These are phyloP conservation scores for Aleiodes testaceus DNA, from an alignment of 2,888 invertebrate genomes.

Conservation along the genomic window DNA sequence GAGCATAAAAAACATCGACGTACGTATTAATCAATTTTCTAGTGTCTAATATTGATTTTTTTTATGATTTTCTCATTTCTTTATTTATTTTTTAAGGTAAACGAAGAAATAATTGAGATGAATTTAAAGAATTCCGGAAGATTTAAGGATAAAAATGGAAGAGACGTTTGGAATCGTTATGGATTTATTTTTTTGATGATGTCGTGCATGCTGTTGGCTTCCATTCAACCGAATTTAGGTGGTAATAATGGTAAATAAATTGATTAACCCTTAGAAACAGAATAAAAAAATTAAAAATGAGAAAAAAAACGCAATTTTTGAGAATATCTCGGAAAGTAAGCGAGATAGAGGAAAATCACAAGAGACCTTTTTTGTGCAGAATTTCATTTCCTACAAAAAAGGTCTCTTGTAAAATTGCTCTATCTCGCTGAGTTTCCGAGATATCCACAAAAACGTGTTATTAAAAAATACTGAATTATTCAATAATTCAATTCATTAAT, in stretches of 20 bases:
- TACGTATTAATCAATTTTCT: slow-evolving; percentile 4
- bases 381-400: neutral
- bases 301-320: slow-evolving; percentile 12
- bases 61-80: neutral
- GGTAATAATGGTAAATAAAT: slow-evolving; percentile 61
- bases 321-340: no score
- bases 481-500: neutral
- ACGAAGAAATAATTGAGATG: slow-evolving; percentile 10
- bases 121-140: slow-evolving; percentile 15
- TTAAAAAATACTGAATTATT: neutral
- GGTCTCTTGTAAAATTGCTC: no score
- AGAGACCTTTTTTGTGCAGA: neutral
- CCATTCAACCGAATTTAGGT: slow-evolving; percentile 64
- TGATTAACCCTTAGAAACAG: slow-evolving; percentile 33
- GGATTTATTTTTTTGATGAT: slow-evolving; percentile 67
- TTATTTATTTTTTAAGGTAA: slow-evolving; percentile 10
- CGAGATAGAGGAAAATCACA: no score
- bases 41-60: neutral
- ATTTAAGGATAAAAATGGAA: slow-evolving; percentile 10
- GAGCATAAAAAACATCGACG: neutral
- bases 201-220: slow-evolving; percentile 66
- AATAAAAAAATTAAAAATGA: neutral
- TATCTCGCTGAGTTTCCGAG: no score
- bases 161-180: slow-evolving; percentile 59
- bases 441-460: neutral